Conservation (phyloP, 1,140 invertebrate genomes). For the Drosophila sp. region DNA sequence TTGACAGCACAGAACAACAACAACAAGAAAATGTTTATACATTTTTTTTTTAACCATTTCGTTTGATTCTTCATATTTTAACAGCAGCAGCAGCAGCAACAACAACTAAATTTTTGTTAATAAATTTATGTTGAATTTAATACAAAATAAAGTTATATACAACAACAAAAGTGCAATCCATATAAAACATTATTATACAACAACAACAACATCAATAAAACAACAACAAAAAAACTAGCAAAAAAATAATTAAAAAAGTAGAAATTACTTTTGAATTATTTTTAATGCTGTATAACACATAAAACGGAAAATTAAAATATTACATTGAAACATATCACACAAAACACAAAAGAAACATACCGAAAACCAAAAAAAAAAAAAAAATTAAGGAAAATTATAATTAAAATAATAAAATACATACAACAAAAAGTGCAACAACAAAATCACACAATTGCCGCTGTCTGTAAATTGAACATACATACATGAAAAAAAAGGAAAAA, state of each 20-base stretch:
- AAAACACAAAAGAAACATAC: constrained; percentile 54
- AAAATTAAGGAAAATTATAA: constrained; percentile 57
- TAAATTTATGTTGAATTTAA: constrained; percentile 79
- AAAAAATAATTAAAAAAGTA: constrained; percentile 79
- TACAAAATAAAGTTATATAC: constrained; percentile 44
- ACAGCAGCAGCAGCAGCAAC: constrained; percentile 45
- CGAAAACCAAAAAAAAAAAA: constrained; percentile 26
- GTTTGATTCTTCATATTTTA: constrained; percentile 46
- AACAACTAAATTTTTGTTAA: constrained; percentile 72
- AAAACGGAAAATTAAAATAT: constrained; percentile 36
- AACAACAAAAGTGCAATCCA: constrained; percentile 72
- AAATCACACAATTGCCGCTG: constrained; percentile 63
- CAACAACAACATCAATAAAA: constrained; percentile 44
- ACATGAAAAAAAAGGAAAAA: constrained; percentile 34
- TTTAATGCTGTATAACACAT: constrained; percentile 53
- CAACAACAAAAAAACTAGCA: constrained; percentile 51
- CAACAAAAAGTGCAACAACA: constrained; percentile 63
- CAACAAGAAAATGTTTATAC: not conserved
- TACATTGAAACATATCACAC: constrained; percentile 72
- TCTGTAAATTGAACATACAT: constrained; percentile 64
- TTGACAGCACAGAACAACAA: constrained; percentile 1
- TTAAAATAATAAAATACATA: constrained; percentile 63
- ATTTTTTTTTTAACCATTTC: constrained; percentile 34
- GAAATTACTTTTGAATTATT: constrained; percentile 79
- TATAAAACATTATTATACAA: constrained; percentile 47